Evolutionary conservation across 2,888 invertebrate species (phyloP).

Genomic region (Machimus atricapillus): DNA sequence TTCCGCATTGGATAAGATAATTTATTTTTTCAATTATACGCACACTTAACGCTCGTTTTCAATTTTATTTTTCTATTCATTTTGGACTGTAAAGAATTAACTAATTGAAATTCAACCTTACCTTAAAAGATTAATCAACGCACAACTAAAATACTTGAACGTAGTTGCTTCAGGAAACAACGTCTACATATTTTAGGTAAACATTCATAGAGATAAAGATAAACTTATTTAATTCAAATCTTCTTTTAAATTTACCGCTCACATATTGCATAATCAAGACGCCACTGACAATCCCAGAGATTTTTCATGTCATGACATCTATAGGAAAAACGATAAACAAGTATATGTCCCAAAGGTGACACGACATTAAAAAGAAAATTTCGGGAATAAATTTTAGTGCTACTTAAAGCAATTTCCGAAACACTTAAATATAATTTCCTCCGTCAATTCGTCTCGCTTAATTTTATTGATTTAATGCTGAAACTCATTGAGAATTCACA

Average conservation of each 20-base stretch:
- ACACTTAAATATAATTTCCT: background rate
- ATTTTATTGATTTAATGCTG: background rate
- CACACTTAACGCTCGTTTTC: too few species aligned
- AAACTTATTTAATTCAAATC: too few species aligned
- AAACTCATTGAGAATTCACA: background rate
- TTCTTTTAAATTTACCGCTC: background rate
- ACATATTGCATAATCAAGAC: background rate
- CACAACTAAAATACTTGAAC: too few species aligned
- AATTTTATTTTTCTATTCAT: too few species aligned
- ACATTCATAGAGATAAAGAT: too few species aligned
- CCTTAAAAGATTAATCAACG: too few species aligned
- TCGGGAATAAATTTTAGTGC: background rate
- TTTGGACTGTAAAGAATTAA: too few species aligned
- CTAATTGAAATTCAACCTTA: too few species aligned
- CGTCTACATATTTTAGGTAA: too few species aligned
- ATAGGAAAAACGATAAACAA: background rate
- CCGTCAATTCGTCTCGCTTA: background rate
- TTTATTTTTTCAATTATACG: too few species aligned
- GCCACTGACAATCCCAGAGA: background rate
- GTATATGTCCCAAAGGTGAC: background rate
- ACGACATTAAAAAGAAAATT: background rate
- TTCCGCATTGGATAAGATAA: too few species aligned
- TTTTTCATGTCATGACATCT: background rate
- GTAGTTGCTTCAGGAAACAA: too few species aligned
- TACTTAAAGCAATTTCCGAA: background rate